phyloP scores from a whole-genome alignment of 2,888 invertebrate species.

The Phengaris arion region DNA sequence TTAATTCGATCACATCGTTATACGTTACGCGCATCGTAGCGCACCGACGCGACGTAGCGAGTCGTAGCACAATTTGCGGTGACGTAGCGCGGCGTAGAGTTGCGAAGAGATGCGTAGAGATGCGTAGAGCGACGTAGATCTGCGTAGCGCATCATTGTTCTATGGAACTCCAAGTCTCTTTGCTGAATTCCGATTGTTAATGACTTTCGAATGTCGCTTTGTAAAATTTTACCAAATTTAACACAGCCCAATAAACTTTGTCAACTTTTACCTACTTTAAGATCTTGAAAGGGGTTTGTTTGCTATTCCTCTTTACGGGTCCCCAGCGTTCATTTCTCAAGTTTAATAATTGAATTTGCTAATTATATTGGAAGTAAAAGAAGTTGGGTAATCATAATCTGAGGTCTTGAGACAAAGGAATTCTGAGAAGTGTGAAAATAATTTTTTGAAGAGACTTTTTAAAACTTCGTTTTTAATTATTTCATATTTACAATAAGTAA shows the following conservation, averaged over 20 bases:
- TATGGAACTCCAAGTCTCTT: slow-evolving; percentile 41
- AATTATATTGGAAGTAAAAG: slow-evolving; percentile 6
- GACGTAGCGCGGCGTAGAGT: not conserved
- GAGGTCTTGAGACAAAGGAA: not conserved
- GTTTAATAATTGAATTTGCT: slow-evolving; percentile 26
- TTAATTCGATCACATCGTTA: not conserved
- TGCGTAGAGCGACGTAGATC: not conserved
- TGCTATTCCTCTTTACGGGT: slow-evolving; percentile 41
- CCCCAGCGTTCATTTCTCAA: slow-evolving; percentile 11
- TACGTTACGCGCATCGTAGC: not conserved
- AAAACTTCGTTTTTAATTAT: not conserved
- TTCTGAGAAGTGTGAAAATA: slow-evolving; percentile 3
- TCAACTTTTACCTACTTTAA: slow-evolving; percentile 34
- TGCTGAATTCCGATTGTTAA: slow-evolving; percentile 38
- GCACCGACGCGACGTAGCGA: not conserved
- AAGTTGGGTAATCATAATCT: not conserved
- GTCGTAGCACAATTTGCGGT: not conserved
- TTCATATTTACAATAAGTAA: not conserved
- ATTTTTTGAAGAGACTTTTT: not conserved
- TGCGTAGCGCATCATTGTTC: slow-evolving; percentile 51
- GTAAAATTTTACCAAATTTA: slow-evolving; percentile 35
- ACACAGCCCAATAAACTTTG: slow-evolving; percentile 31
- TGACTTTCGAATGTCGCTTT: slow-evolving; percentile 35
- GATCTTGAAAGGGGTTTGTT: slow-evolving; percentile 41
- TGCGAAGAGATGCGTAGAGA: not conserved